phyloP scores from a whole-genome alignment of 2,888 invertebrate genomes.

The Erebia epiphron region DNA sequence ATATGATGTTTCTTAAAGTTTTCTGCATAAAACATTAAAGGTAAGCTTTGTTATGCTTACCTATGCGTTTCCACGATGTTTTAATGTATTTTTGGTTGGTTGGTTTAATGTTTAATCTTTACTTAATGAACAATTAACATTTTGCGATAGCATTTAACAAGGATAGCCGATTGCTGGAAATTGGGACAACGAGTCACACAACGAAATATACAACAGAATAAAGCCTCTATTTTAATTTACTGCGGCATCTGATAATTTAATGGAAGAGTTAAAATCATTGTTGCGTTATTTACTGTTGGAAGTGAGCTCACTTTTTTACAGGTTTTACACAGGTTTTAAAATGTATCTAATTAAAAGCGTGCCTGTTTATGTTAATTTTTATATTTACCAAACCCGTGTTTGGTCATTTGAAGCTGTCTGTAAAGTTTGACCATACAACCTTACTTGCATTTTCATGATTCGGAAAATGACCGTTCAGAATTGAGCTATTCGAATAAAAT shows the following conservation, averaged over 20 bases:
- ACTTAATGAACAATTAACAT: too few relatives aligned
- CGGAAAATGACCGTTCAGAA: too few relatives aligned
- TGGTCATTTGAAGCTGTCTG: not conserved
- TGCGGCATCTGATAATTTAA: conserved; percentile 16
- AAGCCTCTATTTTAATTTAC: conserved; percentile 22
- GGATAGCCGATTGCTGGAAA: conserved; percentile 7
- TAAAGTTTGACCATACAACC: too few relatives aligned
- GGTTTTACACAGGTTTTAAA: too few relatives aligned
- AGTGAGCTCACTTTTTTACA: conserved; percentile 5
- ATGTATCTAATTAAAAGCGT: not conserved
- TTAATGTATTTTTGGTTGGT: too few relatives aligned
- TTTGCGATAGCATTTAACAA: not conserved
- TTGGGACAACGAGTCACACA: conserved; percentile 1
- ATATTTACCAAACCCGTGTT: not conserved
- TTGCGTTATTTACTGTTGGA: conserved; percentile 6
- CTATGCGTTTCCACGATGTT: too few relatives aligned
- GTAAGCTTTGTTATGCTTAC: too few relatives aligned
- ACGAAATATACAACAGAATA: not conserved
- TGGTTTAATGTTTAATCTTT: too few relatives aligned
- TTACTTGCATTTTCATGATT: too few relatives aligned
- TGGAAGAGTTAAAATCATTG: conserved; percentile 10
- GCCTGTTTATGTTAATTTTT: conserved; percentile 1
- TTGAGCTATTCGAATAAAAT: too few relatives aligned
- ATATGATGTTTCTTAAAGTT: too few relatives aligned
- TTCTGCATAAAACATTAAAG: too few relatives aligned